Evolutionary conservation across 2,113 vertebrate species (phyloP).

Genomic region (Meles meles): DNA sequence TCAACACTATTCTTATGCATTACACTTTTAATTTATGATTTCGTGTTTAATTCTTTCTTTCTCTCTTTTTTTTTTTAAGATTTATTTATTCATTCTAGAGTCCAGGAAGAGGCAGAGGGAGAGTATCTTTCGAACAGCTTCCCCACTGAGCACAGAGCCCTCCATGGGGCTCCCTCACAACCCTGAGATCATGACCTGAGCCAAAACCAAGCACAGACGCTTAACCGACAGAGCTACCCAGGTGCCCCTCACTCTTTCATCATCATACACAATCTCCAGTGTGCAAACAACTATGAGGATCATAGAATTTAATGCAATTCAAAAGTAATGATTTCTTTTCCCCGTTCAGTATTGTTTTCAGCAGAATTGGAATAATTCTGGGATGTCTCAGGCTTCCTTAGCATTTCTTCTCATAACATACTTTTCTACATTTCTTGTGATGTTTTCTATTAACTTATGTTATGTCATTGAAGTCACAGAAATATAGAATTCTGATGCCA

Average conservation of each 20-base stretch:
- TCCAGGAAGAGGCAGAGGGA: neutral
- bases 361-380: neutral
- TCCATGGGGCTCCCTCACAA: neutral
- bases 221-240: neutral
- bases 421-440: neutral
- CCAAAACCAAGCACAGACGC: neutral
- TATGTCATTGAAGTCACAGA: conserved; percentile 42
- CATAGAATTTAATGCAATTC: neutral
- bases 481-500: conserved; percentile 51
- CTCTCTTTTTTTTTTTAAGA: neutral
- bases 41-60: neutral
- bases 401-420: neutral
- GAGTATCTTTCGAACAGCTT: neutral
- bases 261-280: neutral
- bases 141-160: neutral
- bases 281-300: neutral
- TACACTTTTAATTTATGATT: neutral
- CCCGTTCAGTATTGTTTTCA: neutral
- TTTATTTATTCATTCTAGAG: neutral
- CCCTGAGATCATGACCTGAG: neutral
- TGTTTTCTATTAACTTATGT: neutral
- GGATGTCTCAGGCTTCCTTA: neutral
- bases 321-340: neutral
- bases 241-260: neutral
- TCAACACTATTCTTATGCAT: too few relatives aligned